Conservation (phyloP, 2,888 invertebrate species). For the Spialia ferax region DNA sequence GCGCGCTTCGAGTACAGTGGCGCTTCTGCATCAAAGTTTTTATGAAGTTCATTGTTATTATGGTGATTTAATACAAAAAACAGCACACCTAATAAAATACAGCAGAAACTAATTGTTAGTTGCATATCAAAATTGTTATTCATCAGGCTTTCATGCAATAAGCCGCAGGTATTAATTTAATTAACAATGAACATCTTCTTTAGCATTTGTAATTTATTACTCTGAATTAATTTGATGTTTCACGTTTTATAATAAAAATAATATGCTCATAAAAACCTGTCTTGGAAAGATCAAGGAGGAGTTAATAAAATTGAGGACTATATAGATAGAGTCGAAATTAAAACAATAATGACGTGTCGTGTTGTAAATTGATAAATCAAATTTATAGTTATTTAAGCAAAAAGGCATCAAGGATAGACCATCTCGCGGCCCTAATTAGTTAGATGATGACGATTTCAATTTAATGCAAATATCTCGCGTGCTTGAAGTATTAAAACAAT, state of each 20-base stretch:
- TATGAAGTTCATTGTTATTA: conserved; percentile 20
- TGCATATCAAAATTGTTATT: conserved; percentile 23
- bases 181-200: conserved; percentile 35
- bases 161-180: conserved; percentile 28
- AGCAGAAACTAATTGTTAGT: conserved; percentile 2
- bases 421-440: conserved; percentile 12
- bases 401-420: background rate
- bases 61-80: conserved; percentile 22
- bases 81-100: conserved; percentile 21
- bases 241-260: conserved; percentile 23
- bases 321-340: background rate
- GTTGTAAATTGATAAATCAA: conserved; percentile 4
- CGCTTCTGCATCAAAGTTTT: conserved; percentile 15
- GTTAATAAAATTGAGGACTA: background rate
- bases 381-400: too few relatives aligned
- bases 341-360: background rate
- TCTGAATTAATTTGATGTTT: conserved; percentile 25
- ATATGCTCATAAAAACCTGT: conserved; percentile 22
- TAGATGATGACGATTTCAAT: conserved; percentile 19
- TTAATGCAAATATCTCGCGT: conserved; percentile 39
- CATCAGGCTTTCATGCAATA: conserved; percentile 20
- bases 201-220: conserved; percentile 30
- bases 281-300: background rate
- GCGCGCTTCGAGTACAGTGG: background rate
- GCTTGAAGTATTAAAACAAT: conserved; percentile 34